A percentile compares a stretch with the other conserved stretches of the same genome.
phyloP scores from a whole-genome alignment of 2,113 vertebrate species.

The Ahaetulla prasina region DNA sequence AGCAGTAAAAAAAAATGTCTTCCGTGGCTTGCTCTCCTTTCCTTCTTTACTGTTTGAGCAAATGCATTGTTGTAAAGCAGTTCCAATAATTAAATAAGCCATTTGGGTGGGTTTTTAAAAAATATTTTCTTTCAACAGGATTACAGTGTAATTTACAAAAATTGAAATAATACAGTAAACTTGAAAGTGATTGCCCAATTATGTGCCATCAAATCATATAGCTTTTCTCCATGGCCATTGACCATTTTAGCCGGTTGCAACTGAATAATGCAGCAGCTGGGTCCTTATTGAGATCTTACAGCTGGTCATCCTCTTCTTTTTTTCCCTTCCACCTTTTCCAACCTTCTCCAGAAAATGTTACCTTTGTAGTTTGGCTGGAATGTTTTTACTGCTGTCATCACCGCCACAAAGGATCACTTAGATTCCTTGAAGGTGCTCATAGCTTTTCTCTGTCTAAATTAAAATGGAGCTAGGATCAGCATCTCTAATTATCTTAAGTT shows the following conservation, averaged over 20 bases:
- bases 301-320: neutral
- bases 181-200: neutral
- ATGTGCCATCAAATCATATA: neutral
- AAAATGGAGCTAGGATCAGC: neutral
- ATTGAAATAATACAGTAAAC: neutral
- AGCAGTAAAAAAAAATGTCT: rapidly evolving
- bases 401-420: neutral
- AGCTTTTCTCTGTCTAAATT: neutral
- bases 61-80: neutral
- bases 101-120: no score
- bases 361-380: neutral
- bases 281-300: neutral
- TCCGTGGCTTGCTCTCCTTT: neutral
- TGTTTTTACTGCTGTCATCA: neutral
- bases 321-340: neutral
- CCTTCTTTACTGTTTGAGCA: neutral
- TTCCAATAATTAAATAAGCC: neutral
- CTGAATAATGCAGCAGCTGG: neutral
- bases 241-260: neutral
- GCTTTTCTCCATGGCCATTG: neutral
- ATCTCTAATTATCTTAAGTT: neutral
- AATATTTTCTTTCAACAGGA: neutral
- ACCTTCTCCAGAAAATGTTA: neutral
- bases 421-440: neutral
- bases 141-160: neutral